Evolutionary conservation across 2,797 vertebrate species (phyloP).

Genomic region (Heteromormyrus szaboi): DNA sequence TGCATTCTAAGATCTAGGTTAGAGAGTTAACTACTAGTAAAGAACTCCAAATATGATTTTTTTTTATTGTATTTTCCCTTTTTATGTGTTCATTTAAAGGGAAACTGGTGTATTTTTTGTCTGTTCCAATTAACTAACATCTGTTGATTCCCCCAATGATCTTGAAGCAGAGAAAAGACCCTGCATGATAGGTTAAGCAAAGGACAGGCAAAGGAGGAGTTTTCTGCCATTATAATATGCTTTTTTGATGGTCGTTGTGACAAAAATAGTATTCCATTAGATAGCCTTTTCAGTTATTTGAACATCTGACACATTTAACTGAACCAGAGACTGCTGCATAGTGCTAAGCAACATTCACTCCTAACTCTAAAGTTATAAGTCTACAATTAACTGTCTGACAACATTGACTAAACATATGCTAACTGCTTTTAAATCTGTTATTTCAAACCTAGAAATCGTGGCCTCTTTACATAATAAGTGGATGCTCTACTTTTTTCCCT

Average conservation of each 20-base stretch:
- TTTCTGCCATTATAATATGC: background rate
- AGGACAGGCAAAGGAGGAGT: background rate
- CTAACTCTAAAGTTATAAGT: background rate
- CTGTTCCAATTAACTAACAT: conserved; percentile 1
- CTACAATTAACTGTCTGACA: background rate
- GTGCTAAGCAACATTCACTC: too few species aligned
- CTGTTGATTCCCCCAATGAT: conserved; percentile 9
- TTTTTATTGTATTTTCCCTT: background rate
- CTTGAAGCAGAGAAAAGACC: background rate
- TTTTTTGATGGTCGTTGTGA: background rate
- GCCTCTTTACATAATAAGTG: conserved; percentile 13
- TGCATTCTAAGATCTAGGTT: background rate
- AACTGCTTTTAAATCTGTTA: background rate
- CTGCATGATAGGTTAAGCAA: background rate
- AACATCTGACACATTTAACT: background rate
- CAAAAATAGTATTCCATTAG: background rate
- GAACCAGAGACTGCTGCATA: background rate
- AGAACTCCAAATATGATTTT: background rate
- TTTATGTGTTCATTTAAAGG: background rate
- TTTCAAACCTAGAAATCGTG: background rate
- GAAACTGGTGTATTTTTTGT: background rate
- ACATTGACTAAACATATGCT: background rate
- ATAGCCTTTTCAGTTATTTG: background rate
- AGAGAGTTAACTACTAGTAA: background rate
- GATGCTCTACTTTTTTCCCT: background rate